Conservation (phyloP, 2,797 vertebrate species). For the Enteromius treurensis region DNA sequence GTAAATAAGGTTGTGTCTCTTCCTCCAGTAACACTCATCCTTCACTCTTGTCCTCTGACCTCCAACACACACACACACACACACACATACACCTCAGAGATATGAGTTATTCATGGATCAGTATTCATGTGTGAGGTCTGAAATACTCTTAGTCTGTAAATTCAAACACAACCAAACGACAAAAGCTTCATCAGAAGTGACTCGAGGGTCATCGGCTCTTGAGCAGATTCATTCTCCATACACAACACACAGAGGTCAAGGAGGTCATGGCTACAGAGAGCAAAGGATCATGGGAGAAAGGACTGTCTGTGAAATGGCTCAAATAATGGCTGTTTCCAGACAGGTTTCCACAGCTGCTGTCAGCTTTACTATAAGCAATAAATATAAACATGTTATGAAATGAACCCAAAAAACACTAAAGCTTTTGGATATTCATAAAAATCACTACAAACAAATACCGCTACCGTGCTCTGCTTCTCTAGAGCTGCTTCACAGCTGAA, state of each 20-base stretch:
- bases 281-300: not conserved
- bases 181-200: not conserved
- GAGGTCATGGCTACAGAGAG: not conserved
- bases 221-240: not conserved
- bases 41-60: not conserved
- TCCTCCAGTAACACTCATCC: not conserved
- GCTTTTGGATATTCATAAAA: too few species aligned
- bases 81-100: slow-evolving; percentile 2
- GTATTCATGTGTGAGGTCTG: not conserved
- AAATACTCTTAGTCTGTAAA: too few species aligned
- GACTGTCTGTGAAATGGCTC: not conserved
- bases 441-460: too few species aligned
- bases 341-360: not conserved
- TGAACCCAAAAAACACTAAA: not conserved
- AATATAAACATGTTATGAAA: not conserved
- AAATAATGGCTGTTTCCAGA: not conserved
- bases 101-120: not conserved
- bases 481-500: too few species aligned
- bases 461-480: too few species aligned
- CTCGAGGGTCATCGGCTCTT: not conserved
- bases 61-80: slow-evolving; percentile 6
- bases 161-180: not conserved
- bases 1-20: slow-evolving; percentile 50
- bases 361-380: not conserved
- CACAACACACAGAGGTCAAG: not conserved